phyloP scores from a whole-genome alignment of 2,888 invertebrate genomes.

The Adelognathus sp. region DNA sequence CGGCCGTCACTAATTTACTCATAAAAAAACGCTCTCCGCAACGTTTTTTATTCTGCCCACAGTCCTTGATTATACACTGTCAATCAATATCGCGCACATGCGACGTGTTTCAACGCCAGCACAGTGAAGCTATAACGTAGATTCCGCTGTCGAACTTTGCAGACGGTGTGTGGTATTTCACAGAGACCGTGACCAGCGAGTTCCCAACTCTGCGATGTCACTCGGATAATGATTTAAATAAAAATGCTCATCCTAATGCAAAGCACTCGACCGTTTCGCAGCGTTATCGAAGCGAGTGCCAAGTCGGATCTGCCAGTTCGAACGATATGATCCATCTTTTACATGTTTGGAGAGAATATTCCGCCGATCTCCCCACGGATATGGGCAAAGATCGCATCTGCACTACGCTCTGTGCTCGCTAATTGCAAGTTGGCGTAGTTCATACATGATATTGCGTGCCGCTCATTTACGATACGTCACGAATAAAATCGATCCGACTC shows the following conservation, averaged over 20 bases:
- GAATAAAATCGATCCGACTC: constrained; percentile 49
- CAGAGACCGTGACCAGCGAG: constrained; percentile 15
- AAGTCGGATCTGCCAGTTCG: too few species aligned
- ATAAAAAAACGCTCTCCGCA: constrained; percentile 57
- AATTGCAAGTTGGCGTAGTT: constrained; percentile 13
- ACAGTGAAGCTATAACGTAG: not conserved
- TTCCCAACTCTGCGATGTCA: not conserved
- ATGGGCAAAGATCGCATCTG: not conserved
- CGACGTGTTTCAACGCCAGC: not conserved
- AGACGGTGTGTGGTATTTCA: not conserved
- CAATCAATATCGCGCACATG: constrained; percentile 70
- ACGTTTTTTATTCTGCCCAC: constrained; percentile 53
- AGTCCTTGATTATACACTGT: constrained; percentile 71
- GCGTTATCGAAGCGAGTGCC: too few species aligned
- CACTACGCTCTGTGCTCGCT: not conserved
- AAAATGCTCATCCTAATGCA: too few species aligned
- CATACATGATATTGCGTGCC: constrained; percentile 49
- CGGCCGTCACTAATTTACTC: constrained; percentile 69
- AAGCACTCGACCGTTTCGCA: too few species aligned
- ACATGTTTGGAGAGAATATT: not conserved
- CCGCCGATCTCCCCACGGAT: not conserved
- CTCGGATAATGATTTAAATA: not conserved
- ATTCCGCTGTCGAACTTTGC: constrained; percentile 2
- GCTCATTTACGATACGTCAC: constrained; percentile 45
- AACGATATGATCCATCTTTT: not conserved